A percentile compares a stretch with the other conserved stretches of the same genome.
phyloP scores from a whole-genome alignment of 1,140 invertebrate species.

The Drosophila tsacasi region DNA sequence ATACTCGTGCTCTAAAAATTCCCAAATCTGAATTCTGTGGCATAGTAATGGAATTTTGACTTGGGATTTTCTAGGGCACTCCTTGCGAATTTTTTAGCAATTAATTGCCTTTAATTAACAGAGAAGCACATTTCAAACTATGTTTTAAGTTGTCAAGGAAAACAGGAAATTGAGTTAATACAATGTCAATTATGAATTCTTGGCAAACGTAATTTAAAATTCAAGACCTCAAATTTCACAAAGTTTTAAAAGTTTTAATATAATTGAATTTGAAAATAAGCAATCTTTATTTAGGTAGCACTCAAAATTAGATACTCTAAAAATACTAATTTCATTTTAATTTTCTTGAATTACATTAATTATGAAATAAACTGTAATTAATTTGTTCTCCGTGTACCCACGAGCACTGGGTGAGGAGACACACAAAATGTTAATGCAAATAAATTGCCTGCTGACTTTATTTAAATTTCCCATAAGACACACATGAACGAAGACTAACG shows the following conservation, averaged over 20 bases:
- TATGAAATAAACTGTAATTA: neutral
- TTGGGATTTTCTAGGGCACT: neutral
- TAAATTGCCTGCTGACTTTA: slow-evolving; percentile 84
- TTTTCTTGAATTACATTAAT: neutral
- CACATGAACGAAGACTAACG: slow-evolving; percentile 51
- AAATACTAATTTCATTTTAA: too few species aligned
- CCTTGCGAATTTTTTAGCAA: neutral
- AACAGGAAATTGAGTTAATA: too few species aligned
- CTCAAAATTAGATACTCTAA: too few species aligned
- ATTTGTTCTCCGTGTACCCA: slow-evolving; percentile 12
- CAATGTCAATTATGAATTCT: too few species aligned
- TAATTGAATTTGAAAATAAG: too few species aligned
- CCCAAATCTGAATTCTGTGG: neutral
- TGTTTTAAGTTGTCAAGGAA: too few species aligned
- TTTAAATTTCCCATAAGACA: slow-evolving; percentile 84
- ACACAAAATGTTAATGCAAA: slow-evolving; percentile 80
- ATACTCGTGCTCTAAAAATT: neutral
- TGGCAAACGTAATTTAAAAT: too few species aligned
- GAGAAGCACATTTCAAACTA: too few species aligned
- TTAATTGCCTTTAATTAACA: too few species aligned
- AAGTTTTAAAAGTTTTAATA: too few species aligned
- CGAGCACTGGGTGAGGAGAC: slow-evolving; percentile 25
- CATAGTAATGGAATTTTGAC: neutral
- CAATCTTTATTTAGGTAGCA: too few species aligned
- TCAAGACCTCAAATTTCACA: too few species aligned